These are phyloP conservation scores for Aphelenchoides fujianensis DNA, from an alignment of 1,140 invertebrate genomes.

Conservation along the genomic window DNA sequence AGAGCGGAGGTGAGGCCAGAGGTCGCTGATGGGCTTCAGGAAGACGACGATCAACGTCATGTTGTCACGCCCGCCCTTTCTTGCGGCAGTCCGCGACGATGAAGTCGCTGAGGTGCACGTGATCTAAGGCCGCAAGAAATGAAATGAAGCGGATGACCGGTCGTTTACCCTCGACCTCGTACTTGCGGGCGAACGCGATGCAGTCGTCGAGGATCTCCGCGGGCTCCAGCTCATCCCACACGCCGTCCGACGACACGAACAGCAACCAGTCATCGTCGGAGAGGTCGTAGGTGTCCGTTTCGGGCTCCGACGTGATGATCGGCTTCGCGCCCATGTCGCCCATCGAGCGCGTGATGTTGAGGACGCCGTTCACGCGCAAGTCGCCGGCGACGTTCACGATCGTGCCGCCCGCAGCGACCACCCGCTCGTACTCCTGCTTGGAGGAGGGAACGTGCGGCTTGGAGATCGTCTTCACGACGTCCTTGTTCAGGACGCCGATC, in stretches of 20 bases:
- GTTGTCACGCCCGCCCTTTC: constrained; percentile 9
- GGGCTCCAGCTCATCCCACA: constrained; percentile 21
- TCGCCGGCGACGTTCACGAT: constrained; percentile 24
- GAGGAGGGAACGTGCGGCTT: constrained; percentile 23
- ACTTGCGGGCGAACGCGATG: not conserved
- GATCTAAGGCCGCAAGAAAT: constrained; percentile 9
- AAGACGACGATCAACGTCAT: constrained; percentile 15
- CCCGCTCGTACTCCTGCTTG: constrained; percentile 23
- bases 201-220: constrained; percentile 5
- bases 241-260: constrained; percentile 30
- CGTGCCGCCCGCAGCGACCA: constrained; percentile 20
- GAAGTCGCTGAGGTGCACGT: not conserved
- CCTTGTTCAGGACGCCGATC: constrained; percentile 20
- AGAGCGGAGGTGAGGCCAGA: constrained; percentile 12
- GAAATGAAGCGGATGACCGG: not conserved
- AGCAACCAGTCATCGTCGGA: constrained; percentile 22
- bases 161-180: not conserved
- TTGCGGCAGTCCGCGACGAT: not conserved
- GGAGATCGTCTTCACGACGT: constrained; percentile 18
- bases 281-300: not conserved
- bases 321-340: constrained; percentile 26
- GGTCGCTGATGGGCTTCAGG: constrained; percentile 10
- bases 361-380: constrained; percentile 30
- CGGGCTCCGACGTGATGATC: constrained; percentile 24
- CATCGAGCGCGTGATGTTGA: constrained; percentile 32